A percentile compares a stretch with the other conserved stretches of the same genome.
These are phyloP conservation scores for Hemicrepidius hirtus DNA, from an alignment of 2,888 invertebrate species.

Conservation along the genomic window DNA sequence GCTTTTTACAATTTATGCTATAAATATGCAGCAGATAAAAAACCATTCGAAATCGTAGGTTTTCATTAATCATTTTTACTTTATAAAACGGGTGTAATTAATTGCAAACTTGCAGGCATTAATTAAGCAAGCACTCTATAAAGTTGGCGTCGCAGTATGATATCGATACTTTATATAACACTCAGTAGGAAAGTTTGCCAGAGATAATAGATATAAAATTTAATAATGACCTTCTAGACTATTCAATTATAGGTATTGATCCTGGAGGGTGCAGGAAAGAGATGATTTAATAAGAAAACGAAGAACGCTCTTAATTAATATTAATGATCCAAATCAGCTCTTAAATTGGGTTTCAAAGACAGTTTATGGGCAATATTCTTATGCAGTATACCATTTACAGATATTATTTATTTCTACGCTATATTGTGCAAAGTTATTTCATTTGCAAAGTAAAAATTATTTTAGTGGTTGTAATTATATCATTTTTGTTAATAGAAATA, in stretches of 20 bases:
- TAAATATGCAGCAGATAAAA: background rate
- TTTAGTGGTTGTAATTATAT: slow-evolving; percentile 38
- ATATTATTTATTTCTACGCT: slow-evolving; percentile 50
- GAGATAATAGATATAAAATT: slow-evolving; percentile 59
- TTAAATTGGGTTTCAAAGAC: slow-evolving; percentile 63
- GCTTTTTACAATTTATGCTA: background rate
- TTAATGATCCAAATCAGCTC: slow-evolving; percentile 61
- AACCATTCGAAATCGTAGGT: background rate
- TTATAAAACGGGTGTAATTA: slow-evolving; percentile 4
- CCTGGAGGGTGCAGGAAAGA: slow-evolving; percentile 55
- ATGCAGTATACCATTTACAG: slow-evolving; percentile 17
- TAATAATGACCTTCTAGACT: slow-evolving; percentile 59
- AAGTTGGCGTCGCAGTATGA: slow-evolving; percentile 12
- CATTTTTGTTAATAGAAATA: background rate
- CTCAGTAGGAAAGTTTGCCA: slow-evolving; percentile 38
- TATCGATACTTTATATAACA: slow-evolving; percentile 36
- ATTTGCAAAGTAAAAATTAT: slow-evolving; percentile 27
- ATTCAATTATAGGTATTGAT: slow-evolving; percentile 63
- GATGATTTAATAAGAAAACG: slow-evolving; percentile 60
- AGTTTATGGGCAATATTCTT: slow-evolving; percentile 59
- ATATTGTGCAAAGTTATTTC: slow-evolving; percentile 35
- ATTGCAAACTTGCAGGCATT: slow-evolving; percentile 6
- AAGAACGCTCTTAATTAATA: slow-evolving; percentile 63
- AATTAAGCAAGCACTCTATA: slow-evolving; percentile 21
- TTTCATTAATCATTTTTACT: background rate